A percentile compares a stretch with the other conserved stretches of the same genome.
phyloP scores from a whole-genome alignment of 53 echinoderm and acorn worm species.

The Stichopus horrens region DNA sequence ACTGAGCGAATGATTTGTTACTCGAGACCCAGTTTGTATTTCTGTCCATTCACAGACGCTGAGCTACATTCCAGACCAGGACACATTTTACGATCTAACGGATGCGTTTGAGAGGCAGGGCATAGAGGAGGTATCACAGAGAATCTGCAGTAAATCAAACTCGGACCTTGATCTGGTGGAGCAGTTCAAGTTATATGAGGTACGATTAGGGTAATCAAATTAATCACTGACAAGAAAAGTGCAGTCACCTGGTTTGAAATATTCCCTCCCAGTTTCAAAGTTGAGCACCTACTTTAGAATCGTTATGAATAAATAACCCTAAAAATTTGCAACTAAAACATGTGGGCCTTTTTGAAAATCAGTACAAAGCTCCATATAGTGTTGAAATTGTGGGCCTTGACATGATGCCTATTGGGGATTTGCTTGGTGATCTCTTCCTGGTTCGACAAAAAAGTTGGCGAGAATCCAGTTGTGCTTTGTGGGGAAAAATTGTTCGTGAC shows the following conservation, averaged over 20 bases:
- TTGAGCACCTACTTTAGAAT: too few species aligned
- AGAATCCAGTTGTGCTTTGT: not conserved
- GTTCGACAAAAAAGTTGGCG: too few species aligned
- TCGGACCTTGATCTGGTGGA: slow-evolving; percentile 93
- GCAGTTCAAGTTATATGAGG: slow-evolving; percentile 96
- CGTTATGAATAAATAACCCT: not conserved
- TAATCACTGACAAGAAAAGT: too few species aligned
- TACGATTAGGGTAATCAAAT: slow-evolving; percentile 6
- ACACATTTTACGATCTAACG: slow-evolving; percentile 96
- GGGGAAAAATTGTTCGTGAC: not conserved
- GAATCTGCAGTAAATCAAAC: slow-evolving; percentile 59
- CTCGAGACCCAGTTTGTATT: not conserved
- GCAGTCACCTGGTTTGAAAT: too few species aligned
- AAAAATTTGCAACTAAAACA: not conserved
- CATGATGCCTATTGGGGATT: too few species aligned
- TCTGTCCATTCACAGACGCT: slow-evolving; percentile 63
- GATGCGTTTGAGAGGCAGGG: slow-evolving; percentile 84
- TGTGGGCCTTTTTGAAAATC: not conserved
- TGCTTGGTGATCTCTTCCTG: not conserved
- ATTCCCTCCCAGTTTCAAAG: too few species aligned
- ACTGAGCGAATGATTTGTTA: too few species aligned
- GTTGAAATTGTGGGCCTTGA: too few species aligned
- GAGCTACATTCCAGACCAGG: slow-evolving; percentile 91
- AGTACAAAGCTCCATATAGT: not conserved
- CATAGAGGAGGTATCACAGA: slow-evolving; percentile 76